Base-by-base conservation (phyloP, 2,888 invertebrate genomes). In the Polydrusus tereticollis region DNA sequence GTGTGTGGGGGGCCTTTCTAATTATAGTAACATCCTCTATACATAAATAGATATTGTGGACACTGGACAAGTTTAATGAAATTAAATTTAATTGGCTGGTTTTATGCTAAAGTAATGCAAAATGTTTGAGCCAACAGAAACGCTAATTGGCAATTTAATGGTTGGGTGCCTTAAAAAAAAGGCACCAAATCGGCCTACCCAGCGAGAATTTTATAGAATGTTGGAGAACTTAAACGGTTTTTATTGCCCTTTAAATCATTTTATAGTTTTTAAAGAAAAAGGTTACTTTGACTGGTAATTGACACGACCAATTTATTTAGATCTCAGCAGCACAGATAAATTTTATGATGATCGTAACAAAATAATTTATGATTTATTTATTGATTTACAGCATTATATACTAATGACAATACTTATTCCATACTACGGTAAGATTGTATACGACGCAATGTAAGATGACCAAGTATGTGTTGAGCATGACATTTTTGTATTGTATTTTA, bases 21-120 rank as follows among this genome's bases (percentile, higher is more conserved):
- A 26, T 26, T 5, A 26, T 38, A 38, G 12, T 18, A 5, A 1
- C 2, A 45, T 8, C 18, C 3, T 8, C 21, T 75, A 77, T 73
- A 68, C 43, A 50, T 14, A 18, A 23, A 58, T 75, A 76, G 76
- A 78, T 76, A 74, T 68, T 73, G 74, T 68, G 75, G 76, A 73
- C 73, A 67, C 68, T n/a, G 77, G 77, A 78, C 76, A 52, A 74
- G 75, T 77, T 78, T 80, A 80, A 82, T 80, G 79, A 80, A 81
- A 81, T 81, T 82, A 80, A 80, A 80, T 79, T 80, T 82, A 82
- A 82, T 82, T 82, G 80, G 80, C 76, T 72, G 77, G 63, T 75
- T 76, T 76, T 74, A 67, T 76, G 58, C 73, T 66, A 73, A 77
- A 71, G 77, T 77, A 75, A 67, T 75, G 75, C 73, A 76, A 69